Percentiles rank a stretch among this genome's conserved stretches.
These are phyloP conservation scores for Vombatus ursinus DNA, from an alignment of 2,113 vertebrate species.

Conservation along the genomic window DNA sequence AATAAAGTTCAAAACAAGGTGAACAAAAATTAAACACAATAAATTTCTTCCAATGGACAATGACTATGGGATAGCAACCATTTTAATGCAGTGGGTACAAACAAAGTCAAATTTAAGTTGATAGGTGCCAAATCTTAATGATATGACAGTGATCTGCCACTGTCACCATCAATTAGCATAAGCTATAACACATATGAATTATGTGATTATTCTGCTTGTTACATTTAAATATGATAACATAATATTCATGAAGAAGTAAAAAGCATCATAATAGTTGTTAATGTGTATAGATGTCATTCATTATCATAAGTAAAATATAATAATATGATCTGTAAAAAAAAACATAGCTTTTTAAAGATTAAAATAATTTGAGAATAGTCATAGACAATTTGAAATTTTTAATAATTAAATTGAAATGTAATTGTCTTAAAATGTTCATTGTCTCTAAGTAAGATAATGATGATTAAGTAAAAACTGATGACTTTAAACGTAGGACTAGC, in stretches of 20 bases:
- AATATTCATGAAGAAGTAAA: not conserved
- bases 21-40: not conserved
- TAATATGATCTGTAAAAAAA: not conserved
- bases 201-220: not conserved
- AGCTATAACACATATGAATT: not conserved
- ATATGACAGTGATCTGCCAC: not conserved
- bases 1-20: not conserved
- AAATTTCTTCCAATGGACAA: not conserved
- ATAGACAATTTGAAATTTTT: not conserved
- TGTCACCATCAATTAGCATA: not conserved
- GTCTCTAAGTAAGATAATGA: not conserved
- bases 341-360: not conserved
- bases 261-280: not conserved
- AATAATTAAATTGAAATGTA: not conserved
- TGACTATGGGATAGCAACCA: not conserved
- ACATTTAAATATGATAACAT: not conserved
- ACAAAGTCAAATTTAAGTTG: not conserved
- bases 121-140: not conserved
- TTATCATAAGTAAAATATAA: not conserved
- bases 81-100: not conserved
- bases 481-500: not conserved
- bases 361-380: not conserved
- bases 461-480: not conserved
- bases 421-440: not conserved
- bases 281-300: not conserved